A percentile compares a stretch with the other conserved stretches of the same genome.
Conservation (phyloP, 1,140 invertebrate genomes). For the Hyphantria cunea region DNA sequence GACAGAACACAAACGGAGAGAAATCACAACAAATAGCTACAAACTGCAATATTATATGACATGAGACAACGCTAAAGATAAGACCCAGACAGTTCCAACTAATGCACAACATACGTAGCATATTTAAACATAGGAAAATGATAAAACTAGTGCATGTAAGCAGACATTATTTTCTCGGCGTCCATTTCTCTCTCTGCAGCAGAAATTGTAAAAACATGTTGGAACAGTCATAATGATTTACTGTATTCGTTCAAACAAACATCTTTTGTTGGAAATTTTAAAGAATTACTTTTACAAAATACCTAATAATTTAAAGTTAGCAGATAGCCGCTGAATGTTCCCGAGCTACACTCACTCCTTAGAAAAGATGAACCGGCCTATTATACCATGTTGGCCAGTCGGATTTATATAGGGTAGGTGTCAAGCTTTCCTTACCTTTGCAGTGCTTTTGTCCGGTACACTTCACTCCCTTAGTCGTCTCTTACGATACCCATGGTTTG, state of each 20-base stretch:
- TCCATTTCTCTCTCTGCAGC: constrained; percentile 2
- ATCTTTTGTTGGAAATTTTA: not conserved
- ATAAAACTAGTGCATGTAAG: constrained; percentile 18
- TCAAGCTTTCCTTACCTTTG: too few relatives aligned
- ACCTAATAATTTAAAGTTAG: too few relatives aligned
- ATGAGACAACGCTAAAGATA: constrained; percentile 9
- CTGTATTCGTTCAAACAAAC: not conserved
- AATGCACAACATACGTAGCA: constrained; percentile 9
- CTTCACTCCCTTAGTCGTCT: too few relatives aligned
- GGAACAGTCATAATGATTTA: not conserved
- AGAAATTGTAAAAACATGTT: constrained; percentile 13
- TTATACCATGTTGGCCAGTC: too few relatives aligned
- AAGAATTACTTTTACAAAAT: too few relatives aligned
- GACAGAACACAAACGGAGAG: not conserved
- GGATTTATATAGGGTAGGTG: too few relatives aligned
- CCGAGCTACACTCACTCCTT: too few relatives aligned
- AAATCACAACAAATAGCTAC: not conserved
- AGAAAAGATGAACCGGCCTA: too few relatives aligned
- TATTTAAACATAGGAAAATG: constrained; percentile 19
- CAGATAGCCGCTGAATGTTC: too few relatives aligned
- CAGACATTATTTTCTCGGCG: constrained; percentile 14
- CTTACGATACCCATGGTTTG: too few relatives aligned
- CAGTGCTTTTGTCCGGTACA: too few relatives aligned
- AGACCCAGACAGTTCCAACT: constrained; percentile 22
- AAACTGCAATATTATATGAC: constrained; percentile 8